phyloP scores from a whole-genome alignment of 2,113 vertebrate species.

The Hucho hucho region DNA sequence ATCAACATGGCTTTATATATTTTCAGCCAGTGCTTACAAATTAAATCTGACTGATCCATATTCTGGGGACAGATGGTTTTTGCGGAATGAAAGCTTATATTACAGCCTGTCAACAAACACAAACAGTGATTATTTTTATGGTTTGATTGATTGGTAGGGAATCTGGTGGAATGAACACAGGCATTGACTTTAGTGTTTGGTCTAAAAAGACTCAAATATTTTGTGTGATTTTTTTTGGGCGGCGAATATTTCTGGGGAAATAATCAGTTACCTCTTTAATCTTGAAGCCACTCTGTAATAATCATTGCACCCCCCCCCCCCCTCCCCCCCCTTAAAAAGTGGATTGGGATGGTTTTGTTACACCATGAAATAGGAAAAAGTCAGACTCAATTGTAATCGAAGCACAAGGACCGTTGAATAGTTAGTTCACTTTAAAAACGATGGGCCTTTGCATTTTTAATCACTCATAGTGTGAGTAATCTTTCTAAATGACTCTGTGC shows the following conservation, averaged over 20 bases:
- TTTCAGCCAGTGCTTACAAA: conserved; percentile 1
- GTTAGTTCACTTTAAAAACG: conserved; percentile 30
- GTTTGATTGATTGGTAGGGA: too few relatives aligned
- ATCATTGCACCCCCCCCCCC: too few relatives aligned
- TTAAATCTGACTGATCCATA: conserved; percentile 19
- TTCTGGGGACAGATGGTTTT: not conserved
- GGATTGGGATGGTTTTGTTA: too few relatives aligned
- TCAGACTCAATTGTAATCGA: conserved; percentile 6
- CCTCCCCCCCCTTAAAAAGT: too few relatives aligned
- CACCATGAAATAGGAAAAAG: too few relatives aligned
- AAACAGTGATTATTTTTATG: conserved; percentile 4
- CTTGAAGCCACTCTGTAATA: too few relatives aligned
- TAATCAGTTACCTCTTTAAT: too few relatives aligned
- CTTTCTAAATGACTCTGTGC: conserved; percentile 45
- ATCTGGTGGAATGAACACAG: too few relatives aligned
- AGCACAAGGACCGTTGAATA: conserved; percentile 26
- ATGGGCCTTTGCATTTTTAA: conserved; percentile 73
- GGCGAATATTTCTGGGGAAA: not conserved
- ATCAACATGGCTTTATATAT: conserved; percentile 1
- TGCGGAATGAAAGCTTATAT: not conserved
- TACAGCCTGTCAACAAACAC: not conserved
- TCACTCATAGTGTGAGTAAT: conserved; percentile 30
- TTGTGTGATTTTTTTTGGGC: not conserved
- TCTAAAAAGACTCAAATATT: too few relatives aligned
- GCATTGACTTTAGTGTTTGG: too few relatives aligned